Evolutionary conservation across 2,113 vertebrate genomes (phyloP), one percentile per base, ranked within the genome.

Genomic region (Dunckerocampus dactyliophorus): DNA sequence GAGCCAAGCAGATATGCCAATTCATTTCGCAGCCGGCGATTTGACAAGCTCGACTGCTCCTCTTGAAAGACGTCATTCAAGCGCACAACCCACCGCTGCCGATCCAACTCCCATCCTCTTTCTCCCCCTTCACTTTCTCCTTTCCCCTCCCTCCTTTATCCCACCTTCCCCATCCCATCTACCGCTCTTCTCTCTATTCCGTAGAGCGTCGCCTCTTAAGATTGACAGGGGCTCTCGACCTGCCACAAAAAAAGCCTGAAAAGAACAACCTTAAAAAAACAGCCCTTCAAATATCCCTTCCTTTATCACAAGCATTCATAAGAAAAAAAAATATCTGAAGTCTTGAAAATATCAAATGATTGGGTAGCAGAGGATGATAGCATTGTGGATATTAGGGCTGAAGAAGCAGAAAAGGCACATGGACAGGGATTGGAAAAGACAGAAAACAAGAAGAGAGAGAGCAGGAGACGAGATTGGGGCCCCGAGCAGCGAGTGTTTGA

Each of bases 11-110:
- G 93, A 95, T 91, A 93, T 93, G 86, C 94, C 94, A 92, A 95
- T 98, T 95, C 95, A 96, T 99, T 95, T 90, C 91, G 89, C 78
- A 89, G 91, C 90, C 91, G 59, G 42, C 88, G 89, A 94, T 95
- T 94, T 95, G 96, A 97, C 95, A 98, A 95, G 96, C 95, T 95
- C 95, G 93, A 93, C 94, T 96, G 95, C 94, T 91, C 92, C 93
- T 93, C 92, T 92, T 98, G 96, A 99, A 98, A 98, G 94, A 92
- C 95, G 92, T 94, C 94, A 86, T 91, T 99, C 94, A 98, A 93
- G 93, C 90, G 69, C 80, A 79, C 86, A 84, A 79, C 89, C 31
- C 84, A 71, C 91, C 65, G 65, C 86, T 89, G 66, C 72, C 68
- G 81, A 89, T 88, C 87, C 87, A 81, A 59, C 11, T 57, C 63